Evolutionary conservation across 2,797 vertebrate genomes (phyloP).

Genomic region (Squalus acanthias): DNA sequence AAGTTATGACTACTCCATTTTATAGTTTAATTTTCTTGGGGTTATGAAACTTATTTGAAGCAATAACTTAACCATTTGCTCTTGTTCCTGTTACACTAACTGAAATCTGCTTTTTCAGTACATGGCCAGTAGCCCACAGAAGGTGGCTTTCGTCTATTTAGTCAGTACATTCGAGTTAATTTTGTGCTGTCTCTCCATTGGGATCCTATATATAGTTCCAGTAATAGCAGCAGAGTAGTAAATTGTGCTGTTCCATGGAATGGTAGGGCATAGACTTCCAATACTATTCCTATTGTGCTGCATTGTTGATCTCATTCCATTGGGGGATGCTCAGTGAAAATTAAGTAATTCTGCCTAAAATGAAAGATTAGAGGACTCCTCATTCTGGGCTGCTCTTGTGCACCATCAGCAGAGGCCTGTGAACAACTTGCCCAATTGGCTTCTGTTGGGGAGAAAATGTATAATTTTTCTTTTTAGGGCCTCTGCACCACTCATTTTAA

Average conservation of each 20-base stretch:
- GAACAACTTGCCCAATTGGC: neutral
- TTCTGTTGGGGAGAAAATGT: neutral
- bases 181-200: neutral
- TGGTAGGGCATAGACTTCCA: neutral
- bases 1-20: neutral
- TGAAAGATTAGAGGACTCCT: too few relatives aligned
- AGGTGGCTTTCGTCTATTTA: neutral
- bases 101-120: neutral
- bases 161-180: neutral
- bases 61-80: neutral
- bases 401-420: neutral
- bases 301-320: neutral
- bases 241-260: neutral
- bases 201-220: neutral
- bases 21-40: neutral
- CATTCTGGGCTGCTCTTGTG: neutral
- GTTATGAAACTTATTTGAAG: conserved; percentile 30
- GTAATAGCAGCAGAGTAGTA: neutral
- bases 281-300: neutral
- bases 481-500: neutral
- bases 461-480: neutral
- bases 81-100: conserved; percentile 19
- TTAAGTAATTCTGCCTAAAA: neutral
- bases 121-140: neutral
- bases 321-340: neutral